Evolutionary conservation across 2,113 vertebrate species (phyloP).

Genomic region (Grus americana): DNA sequence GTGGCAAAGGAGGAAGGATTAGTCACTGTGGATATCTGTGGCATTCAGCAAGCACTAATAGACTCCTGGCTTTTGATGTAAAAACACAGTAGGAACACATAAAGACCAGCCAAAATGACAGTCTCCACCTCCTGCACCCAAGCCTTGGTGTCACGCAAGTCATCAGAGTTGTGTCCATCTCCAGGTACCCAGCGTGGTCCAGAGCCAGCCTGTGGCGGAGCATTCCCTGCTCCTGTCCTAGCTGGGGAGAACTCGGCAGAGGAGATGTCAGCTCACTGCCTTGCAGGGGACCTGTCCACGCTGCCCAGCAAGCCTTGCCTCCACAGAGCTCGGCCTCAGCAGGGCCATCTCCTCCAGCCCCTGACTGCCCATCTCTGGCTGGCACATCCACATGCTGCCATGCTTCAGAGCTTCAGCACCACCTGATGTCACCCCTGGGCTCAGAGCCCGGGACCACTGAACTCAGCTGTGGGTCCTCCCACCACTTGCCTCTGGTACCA

Average conservation of each 20-base stretch:
- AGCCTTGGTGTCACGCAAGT: neutral
- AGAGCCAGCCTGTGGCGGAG: neutral
- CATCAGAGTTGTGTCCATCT: neutral
- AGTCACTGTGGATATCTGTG: neutral
- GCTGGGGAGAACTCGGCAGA: neutral
- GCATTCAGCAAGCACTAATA: neutral
- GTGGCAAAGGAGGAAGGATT: neutral
- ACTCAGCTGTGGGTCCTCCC: neutral
- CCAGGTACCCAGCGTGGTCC: accelerated
- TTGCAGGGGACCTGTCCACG: accelerated
- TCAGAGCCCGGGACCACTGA: neutral
- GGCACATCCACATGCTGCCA: neutral
- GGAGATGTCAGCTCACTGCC: neutral
- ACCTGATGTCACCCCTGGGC: neutral
- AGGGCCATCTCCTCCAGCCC: neutral
- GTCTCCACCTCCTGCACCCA: neutral
- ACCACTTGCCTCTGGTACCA: neutral
- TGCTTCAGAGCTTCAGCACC: neutral
- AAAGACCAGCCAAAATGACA: neutral
- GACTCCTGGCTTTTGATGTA: neutral
- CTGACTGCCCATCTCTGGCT: neutral
- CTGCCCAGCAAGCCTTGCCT: neutral
- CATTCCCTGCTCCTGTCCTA: neutral
- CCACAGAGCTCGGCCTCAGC: neutral
- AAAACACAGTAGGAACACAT: neutral